Percentiles rank a stretch among this genome's conserved stretches.
Evolutionary conservation across 2,797 vertebrate genomes (phyloP).

Genomic region (Schizopygopsis malacanthus): DNA sequence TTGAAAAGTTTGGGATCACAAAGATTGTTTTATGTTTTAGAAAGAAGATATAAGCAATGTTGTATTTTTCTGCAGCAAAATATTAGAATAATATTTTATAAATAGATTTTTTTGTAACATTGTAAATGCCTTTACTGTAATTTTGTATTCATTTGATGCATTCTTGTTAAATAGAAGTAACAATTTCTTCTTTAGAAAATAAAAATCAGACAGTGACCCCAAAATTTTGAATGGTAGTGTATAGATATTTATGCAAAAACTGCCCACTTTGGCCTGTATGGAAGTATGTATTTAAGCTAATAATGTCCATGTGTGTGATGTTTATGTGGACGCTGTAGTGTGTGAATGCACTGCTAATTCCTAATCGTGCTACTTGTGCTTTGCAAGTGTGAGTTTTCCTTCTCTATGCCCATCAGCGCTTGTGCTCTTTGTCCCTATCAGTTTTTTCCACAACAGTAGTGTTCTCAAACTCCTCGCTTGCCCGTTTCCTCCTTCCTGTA

Average conservation of each 20-base stretch:
- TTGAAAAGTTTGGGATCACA: background rate
- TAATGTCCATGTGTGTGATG: background rate
- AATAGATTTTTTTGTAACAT: background rate
- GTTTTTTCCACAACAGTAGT: constrained; percentile 61
- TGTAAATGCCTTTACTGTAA: background rate
- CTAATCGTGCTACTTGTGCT: constrained; percentile 55
- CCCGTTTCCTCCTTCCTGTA: constrained; percentile 21
- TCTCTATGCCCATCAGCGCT: background rate
- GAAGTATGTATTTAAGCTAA: constrained; percentile 22
- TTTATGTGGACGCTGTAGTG: constrained; percentile 32
- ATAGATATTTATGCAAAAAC: background rate
- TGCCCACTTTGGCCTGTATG: constrained; percentile 18
- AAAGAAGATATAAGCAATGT: background rate
- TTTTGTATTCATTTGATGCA: background rate
- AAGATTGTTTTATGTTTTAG: background rate
- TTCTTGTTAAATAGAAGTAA: background rate
- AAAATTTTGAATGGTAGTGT: background rate
- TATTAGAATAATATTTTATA: background rate
- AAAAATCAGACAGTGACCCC: background rate
- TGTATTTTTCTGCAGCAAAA: background rate
- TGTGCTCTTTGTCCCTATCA: constrained; percentile 47
- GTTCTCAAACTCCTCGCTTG: constrained; percentile 11
- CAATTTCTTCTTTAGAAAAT: background rate
- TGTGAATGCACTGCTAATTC: constrained; percentile 19
- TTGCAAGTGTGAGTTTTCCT: constrained; percentile 57